phyloP scores from a whole-genome alignment of 2,113 vertebrate species.

The Microtus ochrogaster region DNA sequence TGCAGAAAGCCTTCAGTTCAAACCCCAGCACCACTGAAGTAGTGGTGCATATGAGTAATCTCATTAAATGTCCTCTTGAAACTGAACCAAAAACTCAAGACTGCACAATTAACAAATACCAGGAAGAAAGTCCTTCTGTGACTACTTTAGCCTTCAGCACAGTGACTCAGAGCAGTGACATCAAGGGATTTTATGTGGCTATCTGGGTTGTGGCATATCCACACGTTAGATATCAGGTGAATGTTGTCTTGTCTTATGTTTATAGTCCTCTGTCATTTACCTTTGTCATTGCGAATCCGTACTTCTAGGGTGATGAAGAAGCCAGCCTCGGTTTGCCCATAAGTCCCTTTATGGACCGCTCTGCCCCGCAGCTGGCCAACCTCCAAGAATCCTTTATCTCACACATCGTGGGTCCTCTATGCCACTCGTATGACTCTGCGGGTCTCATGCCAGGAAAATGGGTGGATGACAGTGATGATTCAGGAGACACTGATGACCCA shows the following conservation, averaged over 20 bases:
- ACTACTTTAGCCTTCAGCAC: background rate
- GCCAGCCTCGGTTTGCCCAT: conserved; percentile 95
- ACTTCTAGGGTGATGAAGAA: conserved; percentile 95
- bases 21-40: background rate
- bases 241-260: background rate
- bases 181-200: background rate
- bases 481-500: conserved; percentile 88
- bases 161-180: background rate
- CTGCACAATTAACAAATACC: background rate
- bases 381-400: conserved; percentile 99
- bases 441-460: conserved; percentile 95
- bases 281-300: conserved; percentile 31
- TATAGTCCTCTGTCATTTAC: background rate
- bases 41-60: background rate
- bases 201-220: background rate
- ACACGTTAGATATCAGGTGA: background rate
- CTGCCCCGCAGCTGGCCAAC: conserved; percentile 96
- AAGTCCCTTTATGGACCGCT: conserved; percentile 99
- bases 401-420: conserved; percentile 98
- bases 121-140: background rate
- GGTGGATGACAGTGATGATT: conserved; percentile 91
- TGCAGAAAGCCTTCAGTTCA: background rate
- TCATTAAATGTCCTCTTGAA: no score
- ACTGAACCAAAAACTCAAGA: background rate
- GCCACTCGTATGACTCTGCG: conserved; percentile 96